Evolutionary conservation across 2,113 vertebrate species (phyloP).

Genomic region (Egretta garzetta): DNA sequence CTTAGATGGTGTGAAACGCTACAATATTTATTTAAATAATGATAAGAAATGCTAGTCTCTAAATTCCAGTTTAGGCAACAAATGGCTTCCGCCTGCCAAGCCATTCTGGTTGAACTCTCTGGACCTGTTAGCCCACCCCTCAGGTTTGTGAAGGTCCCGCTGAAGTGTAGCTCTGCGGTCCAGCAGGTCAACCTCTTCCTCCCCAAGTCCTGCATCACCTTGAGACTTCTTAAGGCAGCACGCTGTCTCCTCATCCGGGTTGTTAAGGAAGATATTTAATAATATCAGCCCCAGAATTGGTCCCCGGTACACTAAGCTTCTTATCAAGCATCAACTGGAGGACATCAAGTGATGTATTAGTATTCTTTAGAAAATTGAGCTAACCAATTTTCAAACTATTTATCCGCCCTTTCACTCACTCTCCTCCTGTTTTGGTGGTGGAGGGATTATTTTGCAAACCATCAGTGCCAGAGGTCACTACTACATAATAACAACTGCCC

Average conservation of each 20-base stretch:
- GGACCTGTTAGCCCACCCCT: neutral
- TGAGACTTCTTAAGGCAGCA: neutral
- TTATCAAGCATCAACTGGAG: neutral
- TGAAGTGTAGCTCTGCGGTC: neutral
- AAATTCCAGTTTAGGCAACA: neutral
- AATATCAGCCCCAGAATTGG: neutral
- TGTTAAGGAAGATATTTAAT: neutral
- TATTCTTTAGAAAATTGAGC: neutral
- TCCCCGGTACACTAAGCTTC: neutral
- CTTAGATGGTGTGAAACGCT: neutral
- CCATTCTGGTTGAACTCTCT: neutral
- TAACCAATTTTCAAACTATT: neutral
- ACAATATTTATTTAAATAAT: neutral
- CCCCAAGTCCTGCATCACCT: accelerated
- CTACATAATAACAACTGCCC: neutral
- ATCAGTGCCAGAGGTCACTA: neutral
- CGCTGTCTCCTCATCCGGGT: neutral
- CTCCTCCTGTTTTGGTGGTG: neutral
- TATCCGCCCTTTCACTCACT: neutral
- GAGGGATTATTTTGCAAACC: neutral
- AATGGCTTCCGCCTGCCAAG: neutral
- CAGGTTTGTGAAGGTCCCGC: neutral
- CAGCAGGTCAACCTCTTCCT: neutral
- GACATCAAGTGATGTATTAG: neutral
- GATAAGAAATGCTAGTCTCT: neutral